Evolutionary conservation across 1,140 invertebrate species (phyloP).

Genomic region (Drosophila bifasciata): DNA sequence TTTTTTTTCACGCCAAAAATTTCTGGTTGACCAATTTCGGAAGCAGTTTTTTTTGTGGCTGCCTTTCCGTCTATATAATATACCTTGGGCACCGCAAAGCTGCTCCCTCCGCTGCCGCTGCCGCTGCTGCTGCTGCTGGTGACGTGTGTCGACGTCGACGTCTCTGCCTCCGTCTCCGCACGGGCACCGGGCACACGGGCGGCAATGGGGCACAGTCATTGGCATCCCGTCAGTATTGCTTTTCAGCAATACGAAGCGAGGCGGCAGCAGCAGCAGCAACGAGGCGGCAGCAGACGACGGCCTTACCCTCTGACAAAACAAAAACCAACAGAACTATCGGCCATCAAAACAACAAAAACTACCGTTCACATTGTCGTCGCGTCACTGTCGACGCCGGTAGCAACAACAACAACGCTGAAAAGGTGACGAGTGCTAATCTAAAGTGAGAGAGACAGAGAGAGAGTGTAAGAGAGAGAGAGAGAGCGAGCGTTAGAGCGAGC

Average conservation of each 20-base stretch:
- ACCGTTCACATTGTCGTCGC: background rate
- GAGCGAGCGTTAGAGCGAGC: constrained; percentile 4
- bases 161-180: constrained; percentile 21
- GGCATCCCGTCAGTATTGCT: constrained; percentile 59
- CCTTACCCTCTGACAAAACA: no score
- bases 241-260: constrained; percentile 62
- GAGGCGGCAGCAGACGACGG: constrained; percentile 46
- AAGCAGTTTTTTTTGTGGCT: no score
- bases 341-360: no score
- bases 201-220: constrained; percentile 67
- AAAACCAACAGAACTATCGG: constrained; percentile 9
- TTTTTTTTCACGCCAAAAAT: no score
- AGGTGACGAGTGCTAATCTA: constrained; percentile 51
- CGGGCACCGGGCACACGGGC: constrained; percentile 6
- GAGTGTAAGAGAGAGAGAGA: background rate
- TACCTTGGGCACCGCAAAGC: no score
- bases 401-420: constrained; percentile 34
- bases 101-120: constrained; percentile 25
- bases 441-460: constrained; percentile 16
- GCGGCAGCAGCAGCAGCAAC: constrained; percentile 44
- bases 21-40: no score
- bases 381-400: constrained; percentile 5
- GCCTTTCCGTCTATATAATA: no score
- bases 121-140: constrained; percentile 45
- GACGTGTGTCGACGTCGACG: constrained; percentile 47